A percentile compares a stretch with the other conserved stretches of the same genome.
Conservation (phyloP, 1,140 invertebrate species). For the Arion vulgaris region DNA sequence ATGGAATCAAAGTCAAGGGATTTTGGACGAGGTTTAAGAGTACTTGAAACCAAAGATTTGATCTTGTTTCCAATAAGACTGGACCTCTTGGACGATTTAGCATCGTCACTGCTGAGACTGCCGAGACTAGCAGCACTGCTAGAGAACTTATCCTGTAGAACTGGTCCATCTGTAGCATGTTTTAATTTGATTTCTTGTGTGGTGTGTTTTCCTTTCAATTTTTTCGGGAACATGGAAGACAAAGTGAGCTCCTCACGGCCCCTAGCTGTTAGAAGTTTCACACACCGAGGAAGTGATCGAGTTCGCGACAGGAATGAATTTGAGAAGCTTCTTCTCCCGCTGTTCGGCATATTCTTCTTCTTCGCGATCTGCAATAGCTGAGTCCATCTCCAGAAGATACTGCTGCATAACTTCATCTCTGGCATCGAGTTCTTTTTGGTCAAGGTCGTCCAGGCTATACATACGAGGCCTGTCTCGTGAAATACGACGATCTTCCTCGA, state of each 20-base stretch:
- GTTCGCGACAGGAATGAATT: conserved; percentile 66
- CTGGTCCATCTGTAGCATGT: not conserved
- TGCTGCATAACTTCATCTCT: conserved; percentile 61
- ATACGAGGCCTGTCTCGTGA: conserved; percentile 45
- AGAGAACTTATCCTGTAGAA: conserved; percentile 14
- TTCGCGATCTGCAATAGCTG: conserved; percentile 60
- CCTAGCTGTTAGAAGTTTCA: conserved; percentile 42
- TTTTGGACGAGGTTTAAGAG: conserved; percentile 57
- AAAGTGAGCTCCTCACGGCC: conserved; percentile 27
- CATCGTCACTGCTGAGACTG: conserved; percentile 45
- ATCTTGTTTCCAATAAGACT: conserved; percentile 66
- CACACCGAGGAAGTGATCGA: conserved; percentile 62
- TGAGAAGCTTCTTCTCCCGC: conserved; percentile 59
- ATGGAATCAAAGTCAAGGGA: conserved; percentile 63
- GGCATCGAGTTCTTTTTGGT: conserved; percentile 44
- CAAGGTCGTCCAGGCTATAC: conserved; percentile 66
- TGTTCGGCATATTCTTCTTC: conserved; percentile 53
- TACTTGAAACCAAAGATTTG: conserved; percentile 54
- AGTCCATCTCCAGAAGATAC: conserved; percentile 64
- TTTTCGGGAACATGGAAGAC: conserved; percentile 44
- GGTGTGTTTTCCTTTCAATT: conserved; percentile 27
- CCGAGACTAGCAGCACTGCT: conserved; percentile 52
- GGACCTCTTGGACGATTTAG: conserved; percentile 55
- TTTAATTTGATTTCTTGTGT: conserved; percentile 25
- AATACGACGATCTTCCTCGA: conserved; percentile 56